Conservation (phyloP, 2,888 invertebrate genomes). For the Nebria salina region DNA sequence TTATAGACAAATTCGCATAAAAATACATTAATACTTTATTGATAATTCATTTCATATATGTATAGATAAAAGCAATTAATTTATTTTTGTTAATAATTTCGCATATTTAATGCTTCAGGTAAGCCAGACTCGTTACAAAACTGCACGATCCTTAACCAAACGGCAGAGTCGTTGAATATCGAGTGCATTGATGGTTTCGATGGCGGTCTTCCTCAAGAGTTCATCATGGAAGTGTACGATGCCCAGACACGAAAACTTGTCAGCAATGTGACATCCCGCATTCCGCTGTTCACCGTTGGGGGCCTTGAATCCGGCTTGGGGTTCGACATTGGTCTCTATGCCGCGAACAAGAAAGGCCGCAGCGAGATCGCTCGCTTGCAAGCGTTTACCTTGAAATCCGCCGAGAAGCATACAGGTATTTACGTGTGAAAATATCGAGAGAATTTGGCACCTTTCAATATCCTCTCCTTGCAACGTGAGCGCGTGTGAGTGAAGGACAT, state of each 20-base stretch:
- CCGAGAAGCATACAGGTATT: conserved; percentile 77
- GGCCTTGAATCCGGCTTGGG: conserved; percentile 75
- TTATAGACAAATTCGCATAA: no score
- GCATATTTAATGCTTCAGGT: conserved; percentile 62
- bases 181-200: conserved; percentile 81
- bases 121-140: conserved; percentile 78
- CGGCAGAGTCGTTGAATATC: conserved; percentile 75
- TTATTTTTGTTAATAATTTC: no score
- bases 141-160: conserved; percentile 79
- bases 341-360: conserved; percentile 77
- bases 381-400: conserved; percentile 77
- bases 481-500: conserved; percentile 8
- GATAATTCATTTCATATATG: no score
- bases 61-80: no score
- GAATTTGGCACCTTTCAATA: not conserved
- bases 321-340: conserved; percentile 75
- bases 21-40: no score
- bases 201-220: conserved; percentile 78
- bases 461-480: not conserved
- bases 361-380: conserved; percentile 73
- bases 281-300: conserved; percentile 73
- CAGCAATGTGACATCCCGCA: conserved; percentile 67
- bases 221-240: conserved; percentile 76
- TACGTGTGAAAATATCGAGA: not conserved
- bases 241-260: conserved; percentile 65